Base-by-base conservation (phyloP, 2,797 vertebrate genomes). In the Danio kyathit region DNA sequence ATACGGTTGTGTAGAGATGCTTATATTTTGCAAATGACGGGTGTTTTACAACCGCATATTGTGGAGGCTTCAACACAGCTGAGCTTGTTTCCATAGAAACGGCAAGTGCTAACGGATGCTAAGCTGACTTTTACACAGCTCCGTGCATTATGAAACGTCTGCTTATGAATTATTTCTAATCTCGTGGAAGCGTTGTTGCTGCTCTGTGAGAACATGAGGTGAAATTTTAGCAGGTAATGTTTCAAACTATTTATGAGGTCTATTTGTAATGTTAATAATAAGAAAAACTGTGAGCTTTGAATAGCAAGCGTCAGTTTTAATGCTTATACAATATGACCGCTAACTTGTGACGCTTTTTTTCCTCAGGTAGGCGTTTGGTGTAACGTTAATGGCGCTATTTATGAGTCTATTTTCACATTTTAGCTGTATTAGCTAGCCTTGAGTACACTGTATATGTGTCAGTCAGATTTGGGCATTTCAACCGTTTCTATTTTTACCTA, bases 11-110 rank as follows among this genome's bases (percentile, higher is more conserved):
- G 29, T 4, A 0, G 6, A 12, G 3, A 43, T 44, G 16, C 1
- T 16, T 38, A 13, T 54, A 8, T 29, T 44, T 12, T n/a, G 17
- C 48, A 10, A 29, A 14, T 1, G 14, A 46, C 1, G 8, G 19
- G 7, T 43, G 49, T 51, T 72, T 54, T 41, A n/a, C 52, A 12
- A 19, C 10, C 48, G 49, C 5, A 16, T 73, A 16, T 7, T 9
- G 48, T 17, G 17, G 17, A 4, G 11, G 40, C 40, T 44, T 64
- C 46, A 13, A 5, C 40, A n/a, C 57, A 14, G 10, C 77, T 52
- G 38, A 5, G 48, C 67, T 79, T 79, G 67, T 79, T 79, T 79
- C 77, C 67, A 79, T 79, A 64, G 77, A 64, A 79, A 79, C 77
- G 57, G 19, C 5, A 41, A 17, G 11, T 49, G 59, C 44, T 75